Evolutionary conservation across 1,140 invertebrate species (phyloP).

Genomic region (Cotesia typhae): DNA sequence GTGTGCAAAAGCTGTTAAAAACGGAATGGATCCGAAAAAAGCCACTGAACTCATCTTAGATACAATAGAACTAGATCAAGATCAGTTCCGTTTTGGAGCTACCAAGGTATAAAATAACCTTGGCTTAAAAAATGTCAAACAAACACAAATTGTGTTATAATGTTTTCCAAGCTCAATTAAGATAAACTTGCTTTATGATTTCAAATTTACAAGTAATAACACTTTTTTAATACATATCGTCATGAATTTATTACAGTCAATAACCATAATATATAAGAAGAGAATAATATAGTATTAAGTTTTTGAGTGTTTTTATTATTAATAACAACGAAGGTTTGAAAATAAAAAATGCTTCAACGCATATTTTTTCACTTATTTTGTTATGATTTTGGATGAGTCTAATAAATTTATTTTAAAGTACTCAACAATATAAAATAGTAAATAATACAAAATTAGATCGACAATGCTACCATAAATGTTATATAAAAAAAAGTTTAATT

Average conservation of each 20-base stretch:
- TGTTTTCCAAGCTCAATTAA: too few relatives aligned
- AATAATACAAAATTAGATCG: background rate
- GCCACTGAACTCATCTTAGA: slow-evolving; percentile 90
- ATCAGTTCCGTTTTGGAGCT: slow-evolving; percentile 94
- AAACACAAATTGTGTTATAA: background rate
- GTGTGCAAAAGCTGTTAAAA: slow-evolving; percentile 81
- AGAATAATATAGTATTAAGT: too few relatives aligned
- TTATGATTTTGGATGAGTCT: background rate
- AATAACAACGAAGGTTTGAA: too few relatives aligned
- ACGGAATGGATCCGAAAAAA: slow-evolving; percentile 79
- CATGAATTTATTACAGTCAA: too few relatives aligned
- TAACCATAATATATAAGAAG: too few relatives aligned
- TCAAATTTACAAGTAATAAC: background rate
- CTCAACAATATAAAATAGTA: background rate
- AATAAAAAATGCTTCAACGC: too few relatives aligned
- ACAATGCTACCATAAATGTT: too few relatives aligned
- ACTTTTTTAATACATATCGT: too few relatives aligned
- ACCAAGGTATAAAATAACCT: slow-evolving; percentile 83
- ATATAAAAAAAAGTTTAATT: too few relatives aligned
- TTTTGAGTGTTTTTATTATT: too few relatives aligned
- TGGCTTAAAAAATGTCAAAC: slow-evolving; percentile 32
- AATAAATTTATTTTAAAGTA: too few relatives aligned
- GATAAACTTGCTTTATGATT: background rate
- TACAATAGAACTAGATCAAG: slow-evolving; percentile 83
- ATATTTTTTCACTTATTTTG: too few relatives aligned